A percentile compares a stretch with the other conserved stretches of the same genome.
These are phyloP conservation scores for Dicycla oo DNA, from an alignment of 2,888 invertebrate genomes.

Conservation along the genomic window DNA sequence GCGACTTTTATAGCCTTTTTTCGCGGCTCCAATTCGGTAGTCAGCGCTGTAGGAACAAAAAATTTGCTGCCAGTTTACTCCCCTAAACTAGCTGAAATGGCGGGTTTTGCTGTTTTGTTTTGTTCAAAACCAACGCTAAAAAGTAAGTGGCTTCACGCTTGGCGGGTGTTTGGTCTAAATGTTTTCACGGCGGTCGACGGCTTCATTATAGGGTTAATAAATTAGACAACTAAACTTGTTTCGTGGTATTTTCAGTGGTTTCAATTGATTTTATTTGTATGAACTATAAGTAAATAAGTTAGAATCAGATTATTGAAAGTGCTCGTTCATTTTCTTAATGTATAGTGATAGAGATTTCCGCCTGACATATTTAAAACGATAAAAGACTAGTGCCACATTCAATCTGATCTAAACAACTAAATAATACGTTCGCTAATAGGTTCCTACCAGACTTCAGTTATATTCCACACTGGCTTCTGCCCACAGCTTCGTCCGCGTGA, in stretches of 20 bases:
- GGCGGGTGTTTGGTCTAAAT: constrained; percentile 43
- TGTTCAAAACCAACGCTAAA: constrained; percentile 49
- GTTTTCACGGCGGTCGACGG: constrained; percentile 42
- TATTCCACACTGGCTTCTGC: too few relatives aligned
- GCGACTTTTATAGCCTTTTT: constrained; percentile 44
- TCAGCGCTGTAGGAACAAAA: constrained; percentile 44
- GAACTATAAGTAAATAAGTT: neutral
- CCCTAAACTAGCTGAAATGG: constrained; percentile 51
- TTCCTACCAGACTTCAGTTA: neutral
- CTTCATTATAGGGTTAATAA: constrained; percentile 50
- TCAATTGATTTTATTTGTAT: neutral
- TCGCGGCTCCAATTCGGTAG: constrained; percentile 43
- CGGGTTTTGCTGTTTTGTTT: constrained; percentile 48
- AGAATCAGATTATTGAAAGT: neutral
- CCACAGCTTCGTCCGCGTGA: too few relatives aligned
- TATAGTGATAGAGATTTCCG: too few relatives aligned
- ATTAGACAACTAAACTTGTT: constrained; percentile 31
- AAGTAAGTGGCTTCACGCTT: constrained; percentile 56
- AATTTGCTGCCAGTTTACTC: constrained; percentile 46
- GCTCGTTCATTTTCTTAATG: neutral
- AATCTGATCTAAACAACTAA: neutral
- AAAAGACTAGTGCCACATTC: too few relatives aligned
- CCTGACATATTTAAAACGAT: too few relatives aligned
- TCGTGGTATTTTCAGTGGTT: neutral
- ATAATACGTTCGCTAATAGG: neutral